These are phyloP conservation scores for Peromyscus aztecus DNA, from an alignment of 2,797 vertebrate species.

Conservation along the genomic window DNA sequence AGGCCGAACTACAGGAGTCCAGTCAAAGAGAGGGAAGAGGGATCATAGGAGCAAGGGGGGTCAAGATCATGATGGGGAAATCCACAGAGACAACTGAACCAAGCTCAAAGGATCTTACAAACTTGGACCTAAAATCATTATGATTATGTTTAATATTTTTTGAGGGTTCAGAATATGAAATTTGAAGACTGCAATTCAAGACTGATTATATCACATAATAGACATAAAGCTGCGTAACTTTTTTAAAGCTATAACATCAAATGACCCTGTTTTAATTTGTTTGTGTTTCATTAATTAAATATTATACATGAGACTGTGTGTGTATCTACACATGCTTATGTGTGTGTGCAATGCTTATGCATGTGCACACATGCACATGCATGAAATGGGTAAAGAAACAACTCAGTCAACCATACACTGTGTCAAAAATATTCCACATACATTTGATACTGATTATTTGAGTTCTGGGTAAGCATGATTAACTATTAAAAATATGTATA, in stretches of 20 bases:
- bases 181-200: background rate
- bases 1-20: no score
- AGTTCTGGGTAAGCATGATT: background rate
- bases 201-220: background rate
- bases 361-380: no score
- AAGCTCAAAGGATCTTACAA: no score
- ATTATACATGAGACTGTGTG: background rate
- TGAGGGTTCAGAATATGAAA: background rate
- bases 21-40: no score
- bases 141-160: background rate
- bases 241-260: background rate
- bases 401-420: background rate
- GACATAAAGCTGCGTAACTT: background rate
- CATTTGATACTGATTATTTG: background rate
- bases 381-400: background rate
- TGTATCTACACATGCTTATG: background rate
- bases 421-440: background rate
- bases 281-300: conserved; percentile 16
- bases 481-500: background rate
- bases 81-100: no score
- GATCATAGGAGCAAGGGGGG: no score
- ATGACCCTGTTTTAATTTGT: background rate
- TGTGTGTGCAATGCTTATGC: no score
- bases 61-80: no score
- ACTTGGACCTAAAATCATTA: background rate